These are phyloP conservation scores for Hypolimnas misippus DNA, from an alignment of 2,888 invertebrate species.

Conservation along the genomic window DNA sequence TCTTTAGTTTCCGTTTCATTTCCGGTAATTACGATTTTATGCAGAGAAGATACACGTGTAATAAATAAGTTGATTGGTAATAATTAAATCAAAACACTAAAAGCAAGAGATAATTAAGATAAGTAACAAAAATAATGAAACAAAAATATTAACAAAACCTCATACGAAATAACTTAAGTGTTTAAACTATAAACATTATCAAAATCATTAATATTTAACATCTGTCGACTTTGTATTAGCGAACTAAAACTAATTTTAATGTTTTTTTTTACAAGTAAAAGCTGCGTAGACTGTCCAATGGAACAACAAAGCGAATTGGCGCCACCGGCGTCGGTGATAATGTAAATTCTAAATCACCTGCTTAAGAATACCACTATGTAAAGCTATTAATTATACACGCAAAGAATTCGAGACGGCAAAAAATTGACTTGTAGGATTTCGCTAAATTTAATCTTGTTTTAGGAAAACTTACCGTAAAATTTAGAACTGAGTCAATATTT, in stretches of 20 bases:
- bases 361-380: not conserved
- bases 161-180: not conserved
- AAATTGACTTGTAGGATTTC: not conserved
- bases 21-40: too few relatives aligned
- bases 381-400: conserved; percentile 1
- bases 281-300: not conserved
- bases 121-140: not conserved
- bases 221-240: not conserved
- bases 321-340: not conserved
- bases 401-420: not conserved
- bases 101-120: not conserved
- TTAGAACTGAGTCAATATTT: not conserved
- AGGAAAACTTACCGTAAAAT: not conserved
- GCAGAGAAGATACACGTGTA: not conserved
- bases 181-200: not conserved
- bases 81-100: not conserved
- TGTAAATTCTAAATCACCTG: conserved; percentile 3
- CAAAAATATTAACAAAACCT: not conserved
- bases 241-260: not conserved
- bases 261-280: not conserved
- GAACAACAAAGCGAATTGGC: not conserved
- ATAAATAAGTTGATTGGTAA: not conserved
- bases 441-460: not conserved
- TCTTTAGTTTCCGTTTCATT: too few relatives aligned
- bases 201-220: not conserved